Conservation (phyloP, 2,888 invertebrate species). For the Chloromyia formosa region DNA sequence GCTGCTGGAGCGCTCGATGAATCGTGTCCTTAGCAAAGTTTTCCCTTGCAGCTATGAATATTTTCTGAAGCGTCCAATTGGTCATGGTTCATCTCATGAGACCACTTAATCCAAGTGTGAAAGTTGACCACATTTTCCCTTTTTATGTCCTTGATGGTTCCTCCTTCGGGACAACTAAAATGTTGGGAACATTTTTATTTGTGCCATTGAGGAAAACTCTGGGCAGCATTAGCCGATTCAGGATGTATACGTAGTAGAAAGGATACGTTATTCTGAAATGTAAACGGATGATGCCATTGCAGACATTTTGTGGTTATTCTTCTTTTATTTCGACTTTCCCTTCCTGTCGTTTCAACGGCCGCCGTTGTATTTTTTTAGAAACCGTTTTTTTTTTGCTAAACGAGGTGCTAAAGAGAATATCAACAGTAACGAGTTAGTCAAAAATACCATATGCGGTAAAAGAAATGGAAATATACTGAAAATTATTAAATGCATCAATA, state of each 20-base stretch:
- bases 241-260: constrained; percentile 10
- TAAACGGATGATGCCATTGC: constrained; percentile 31
- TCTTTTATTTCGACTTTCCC: constrained; percentile 18
- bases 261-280: constrained; percentile 28
- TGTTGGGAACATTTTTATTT: constrained; percentile 50
- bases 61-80: constrained; percentile 49
- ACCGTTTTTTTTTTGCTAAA: constrained; percentile 10
- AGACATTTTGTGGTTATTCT: constrained; percentile 34
- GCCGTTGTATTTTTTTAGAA: neutral
- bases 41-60: constrained; percentile 50
- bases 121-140: constrained; percentile 50
- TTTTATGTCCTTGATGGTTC: constrained; percentile 49
- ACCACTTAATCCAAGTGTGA: constrained; percentile 50
- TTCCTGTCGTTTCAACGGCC: constrained; percentile 23
- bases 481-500: too few species aligned
- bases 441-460: too few species aligned
- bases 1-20: constrained; percentile 48
- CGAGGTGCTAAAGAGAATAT: neutral
- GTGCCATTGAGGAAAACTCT: constrained; percentile 47
- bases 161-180: constrained; percentile 48
- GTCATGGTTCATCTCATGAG: constrained; percentile 49
- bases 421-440: too few species aligned
- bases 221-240: constrained; percentile 46
- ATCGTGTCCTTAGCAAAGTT: constrained; percentile 47
- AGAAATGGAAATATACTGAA: too few species aligned